phyloP scores from a whole-genome alignment of 2,113 vertebrate species.

The Sorex araneus region DNA sequence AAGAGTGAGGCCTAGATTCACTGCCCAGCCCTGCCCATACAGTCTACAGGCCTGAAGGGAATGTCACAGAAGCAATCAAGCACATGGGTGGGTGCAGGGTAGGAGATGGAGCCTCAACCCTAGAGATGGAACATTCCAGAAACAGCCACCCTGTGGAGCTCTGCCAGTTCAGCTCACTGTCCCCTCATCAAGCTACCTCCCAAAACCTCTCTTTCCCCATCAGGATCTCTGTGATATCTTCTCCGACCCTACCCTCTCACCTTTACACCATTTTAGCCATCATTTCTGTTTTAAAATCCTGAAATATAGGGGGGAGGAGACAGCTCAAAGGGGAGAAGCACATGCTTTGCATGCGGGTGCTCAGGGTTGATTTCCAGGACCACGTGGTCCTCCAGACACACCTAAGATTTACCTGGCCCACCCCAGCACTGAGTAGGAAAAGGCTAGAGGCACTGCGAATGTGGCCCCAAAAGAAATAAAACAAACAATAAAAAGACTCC shows the following conservation, averaged over 20 bases:
- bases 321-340: too few species aligned
- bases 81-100: neutral
- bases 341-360: too few species aligned
- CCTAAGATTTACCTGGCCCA: too few species aligned
- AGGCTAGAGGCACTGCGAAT: too few species aligned
- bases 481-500: neutral
- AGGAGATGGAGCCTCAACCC: neutral
- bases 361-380: too few species aligned
- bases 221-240: neutral
- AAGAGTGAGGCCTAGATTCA: neutral
- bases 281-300: too few species aligned
- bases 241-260: neutral
- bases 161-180: neutral
- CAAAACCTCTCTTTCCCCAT: too few species aligned
- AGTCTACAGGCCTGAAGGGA: neutral
- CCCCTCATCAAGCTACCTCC: neutral
- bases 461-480: too few species aligned
- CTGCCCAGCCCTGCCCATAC: neutral
- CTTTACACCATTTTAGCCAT: neutral
- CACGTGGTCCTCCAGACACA: too few species aligned
- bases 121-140: conserved; percentile 1
- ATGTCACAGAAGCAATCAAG: neutral
- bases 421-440: too few species aligned
- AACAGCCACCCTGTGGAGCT: neutral
- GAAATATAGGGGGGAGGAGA: too few species aligned